Evolutionary conservation across 2,113 vertebrate genomes (phyloP), one percentile per base, ranked within the genome.

Genomic region (Anthoscopus minutus): DNA sequence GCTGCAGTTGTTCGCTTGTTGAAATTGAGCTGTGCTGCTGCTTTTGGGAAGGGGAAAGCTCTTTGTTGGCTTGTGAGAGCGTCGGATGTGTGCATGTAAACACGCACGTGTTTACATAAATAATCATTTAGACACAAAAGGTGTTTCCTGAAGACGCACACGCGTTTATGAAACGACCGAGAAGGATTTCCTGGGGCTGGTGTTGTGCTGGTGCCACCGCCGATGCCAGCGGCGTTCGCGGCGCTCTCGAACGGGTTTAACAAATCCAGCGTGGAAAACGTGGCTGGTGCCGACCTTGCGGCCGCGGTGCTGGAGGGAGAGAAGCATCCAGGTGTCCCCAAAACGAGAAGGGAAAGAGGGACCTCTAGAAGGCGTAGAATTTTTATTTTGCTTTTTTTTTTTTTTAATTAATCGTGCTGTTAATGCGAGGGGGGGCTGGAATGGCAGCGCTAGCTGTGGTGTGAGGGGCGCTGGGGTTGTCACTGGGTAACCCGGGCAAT

Each of bases 211-310:
- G 5, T 35, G 73, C 70, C 77, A 25, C 3, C 40, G 24, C 12
- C 33, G 5, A 9, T 47, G 66, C 83, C 74, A 33, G 7, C 27
- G 24, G 11, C 42, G 31, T 21, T 21, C 17, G 3, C 25, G 0
- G 4, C 0, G 35, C 48, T 51, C 80, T 2, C n/a, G 1, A 42
- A 17, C 0, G 7, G 9, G 7, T 27, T 60, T 16, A 40, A 38
- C 37, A 47, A 60, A 56, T 1, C 15, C 50, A 11, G 9, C 0
- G 28, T 9, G 72, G 77, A 4, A 50, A 70, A 31, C 0, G 78
- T 0, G 70, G 24, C 61, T 11, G 12, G 24, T 22, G 74, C 60
- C 10, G 21, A 53, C 21, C 66, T 7, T n/a, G n/a, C n/a, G n/a
- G 3, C 12, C 9, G 3, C 7, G 8, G 27, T 3, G 48, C 28